phyloP scores from a whole-genome alignment of 2,888 invertebrate species.

The Clanis bilineata region DNA sequence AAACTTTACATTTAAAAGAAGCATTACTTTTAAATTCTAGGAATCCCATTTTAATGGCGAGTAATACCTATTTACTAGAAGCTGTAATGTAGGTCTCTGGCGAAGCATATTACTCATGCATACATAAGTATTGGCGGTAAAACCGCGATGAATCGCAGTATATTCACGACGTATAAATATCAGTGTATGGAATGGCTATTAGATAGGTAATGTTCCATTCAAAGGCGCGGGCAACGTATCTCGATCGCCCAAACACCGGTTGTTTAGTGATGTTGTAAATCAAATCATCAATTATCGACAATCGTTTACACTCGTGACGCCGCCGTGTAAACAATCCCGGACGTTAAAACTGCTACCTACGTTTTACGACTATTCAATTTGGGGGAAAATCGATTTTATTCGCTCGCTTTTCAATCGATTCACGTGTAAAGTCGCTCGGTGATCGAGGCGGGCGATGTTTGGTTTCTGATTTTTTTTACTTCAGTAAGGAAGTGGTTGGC shows the following conservation, averaged over 20 bases:
- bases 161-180: constrained; percentile 30
- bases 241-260: constrained; percentile 76
- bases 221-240: constrained; percentile 61
- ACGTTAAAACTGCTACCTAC: constrained; percentile 78
- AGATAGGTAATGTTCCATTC: constrained; percentile 58
- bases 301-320: constrained; percentile 80
- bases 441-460: constrained; percentile 40
- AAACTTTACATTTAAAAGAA: not conserved
- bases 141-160: constrained; percentile 16
- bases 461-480: constrained; percentile 55
- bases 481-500: constrained; percentile 70
- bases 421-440: constrained; percentile 67
- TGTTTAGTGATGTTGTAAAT: constrained; percentile 81
- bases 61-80: not conserved
- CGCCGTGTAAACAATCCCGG: constrained; percentile 78
- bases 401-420: constrained; percentile 75
- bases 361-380: constrained; percentile 78
- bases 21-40: not conserved
- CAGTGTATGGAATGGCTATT: constrained; percentile 40
- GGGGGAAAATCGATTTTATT: constrained; percentile 82
- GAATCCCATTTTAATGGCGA: not conserved
- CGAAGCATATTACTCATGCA: not conserved
- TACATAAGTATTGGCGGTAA: constrained; percentile 1
- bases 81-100: not conserved
- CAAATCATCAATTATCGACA: constrained; percentile 82